These are phyloP conservation scores for Anas acuta DNA, from an alignment of 2,797 vertebrate species.

Conservation along the genomic window DNA sequence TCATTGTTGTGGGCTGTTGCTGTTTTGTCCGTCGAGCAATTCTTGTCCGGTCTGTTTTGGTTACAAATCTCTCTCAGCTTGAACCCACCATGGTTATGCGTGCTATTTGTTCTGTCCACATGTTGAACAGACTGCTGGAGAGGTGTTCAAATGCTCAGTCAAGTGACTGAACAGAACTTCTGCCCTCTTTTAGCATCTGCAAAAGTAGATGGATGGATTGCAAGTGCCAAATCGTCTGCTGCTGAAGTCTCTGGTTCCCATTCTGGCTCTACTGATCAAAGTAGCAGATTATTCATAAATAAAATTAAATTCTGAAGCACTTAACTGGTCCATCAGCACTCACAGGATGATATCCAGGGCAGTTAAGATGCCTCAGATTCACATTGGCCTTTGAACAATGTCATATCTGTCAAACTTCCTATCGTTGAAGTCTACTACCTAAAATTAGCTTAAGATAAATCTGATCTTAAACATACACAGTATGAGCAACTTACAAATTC, in stretches of 20 bases:
- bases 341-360: background rate
- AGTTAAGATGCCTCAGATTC: background rate
- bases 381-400: background rate
- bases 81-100: background rate
- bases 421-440: background rate
- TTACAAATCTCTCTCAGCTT: background rate
- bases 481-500: background rate
- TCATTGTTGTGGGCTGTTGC: background rate
- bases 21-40: background rate
- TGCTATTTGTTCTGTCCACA: background rate
- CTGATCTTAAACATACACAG: fast-evolving
- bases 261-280: background rate
- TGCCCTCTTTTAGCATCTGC: background rate
- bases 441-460: background rate
- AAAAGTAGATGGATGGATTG: background rate
- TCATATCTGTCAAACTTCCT: background rate
- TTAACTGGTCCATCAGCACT: background rate
- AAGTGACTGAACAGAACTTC: background rate
- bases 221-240: background rate
- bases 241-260: background rate
- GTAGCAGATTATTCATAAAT: background rate
- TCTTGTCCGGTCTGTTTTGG: background rate
- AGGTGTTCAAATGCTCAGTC: background rate
- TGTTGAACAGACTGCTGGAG: background rate
- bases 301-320: background rate